Base-by-base conservation (phyloP, 1,140 invertebrate genomes). In the Solen grandis region DNA sequence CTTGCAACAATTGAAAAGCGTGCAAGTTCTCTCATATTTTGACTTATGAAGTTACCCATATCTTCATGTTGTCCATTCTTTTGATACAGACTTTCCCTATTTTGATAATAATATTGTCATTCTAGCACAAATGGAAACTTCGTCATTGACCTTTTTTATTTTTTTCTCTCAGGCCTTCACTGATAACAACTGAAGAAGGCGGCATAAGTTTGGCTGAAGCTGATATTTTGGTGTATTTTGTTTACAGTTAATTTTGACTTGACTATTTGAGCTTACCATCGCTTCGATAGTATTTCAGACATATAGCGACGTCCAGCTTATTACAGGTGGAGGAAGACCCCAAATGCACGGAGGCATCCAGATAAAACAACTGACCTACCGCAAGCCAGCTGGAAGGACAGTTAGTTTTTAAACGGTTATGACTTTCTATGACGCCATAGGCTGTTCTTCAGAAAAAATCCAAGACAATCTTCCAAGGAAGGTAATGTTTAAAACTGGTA, bases 391-490 rank as follows among this genome's bases (percentile, higher is more conserved):
- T n/a, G n/a, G n/a, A n/a, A n/a, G n/a, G n/a, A n/a, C n/a, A n/a
- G n/a, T n/a, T n/a, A n/a, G n/a, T 68, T 77, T 66, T n/a, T 77
- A 46, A 84, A 84, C 50, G 31, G 65, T 50, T 74, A 84, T 29
- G 36, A 41, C 36, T 77, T n/a, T 55, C 36, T 57, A 72, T 84
- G 83, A 19, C 83, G 46, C 83, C 83, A 84, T 13, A 84, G 50
- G 33, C 38, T 66, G 46, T 50, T 29, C 62, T 81, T 84, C 52
- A 84, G 31, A 35, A 84, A 84, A 59, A 84, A 84, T 1, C 38
- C 66, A 13, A 81, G 38, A 55, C 83, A 84, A 60, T 84, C 60
- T 46, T 77, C 57, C 83, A 84, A 25, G 83, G 83, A n/a, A 81
- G 52, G 38, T 77, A 73, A 29, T 84, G 52, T 59, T 35, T 33